Evolutionary conservation across 2,888 invertebrate species (phyloP), one percentile per base, ranked within the genome.

Genomic region (Abrostola tripartita): DNA sequence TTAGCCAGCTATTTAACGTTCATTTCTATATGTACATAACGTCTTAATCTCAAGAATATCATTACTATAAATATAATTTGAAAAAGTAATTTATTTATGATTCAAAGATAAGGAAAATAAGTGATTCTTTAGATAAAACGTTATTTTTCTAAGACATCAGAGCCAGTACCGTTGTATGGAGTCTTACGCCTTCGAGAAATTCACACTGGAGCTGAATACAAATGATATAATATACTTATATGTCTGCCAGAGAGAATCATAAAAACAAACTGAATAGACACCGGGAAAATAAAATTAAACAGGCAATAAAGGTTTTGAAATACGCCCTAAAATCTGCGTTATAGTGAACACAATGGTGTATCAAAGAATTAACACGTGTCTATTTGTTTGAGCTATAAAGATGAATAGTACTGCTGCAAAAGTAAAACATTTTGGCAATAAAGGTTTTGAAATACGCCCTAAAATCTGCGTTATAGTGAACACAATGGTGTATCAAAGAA

Each of bases 321-420:
- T 71, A 67, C 65, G 57, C 62, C 68, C 63, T 79, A 69, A 79
- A 80, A 69, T 65, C 53, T 62, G 40, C 75, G 69, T 73, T 68
- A 77, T 64, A 55, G 62, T 68, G 52, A 72, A 79, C 74, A 80
- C 74, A 81, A 78, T 74, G 64, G 69, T 76, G 68, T 81, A 84
- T 82, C 79, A 82, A 85, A 82, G 79, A 78, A 78, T 81, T 79
- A 81, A 68, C 76, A 73, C 71, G 74, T 74, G 79, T 77, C 74
- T 81, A 83, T 85, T 84, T 85, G 81, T 83, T 84, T 81, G 62
- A 82, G 79, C 79, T 69, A 81, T 85, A 86, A 86, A 87, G 77
- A 79, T 68, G 79, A 76, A 81, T 81, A 44, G 44, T 40, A 40
- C n/a, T n/a, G n/a, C n/a, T n/a, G n/a, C n/a, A n/a, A 42, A 71